Evolutionary conservation across 2,113 vertebrate species (phyloP).

Genomic region (Dipodomys ordii): DNA sequence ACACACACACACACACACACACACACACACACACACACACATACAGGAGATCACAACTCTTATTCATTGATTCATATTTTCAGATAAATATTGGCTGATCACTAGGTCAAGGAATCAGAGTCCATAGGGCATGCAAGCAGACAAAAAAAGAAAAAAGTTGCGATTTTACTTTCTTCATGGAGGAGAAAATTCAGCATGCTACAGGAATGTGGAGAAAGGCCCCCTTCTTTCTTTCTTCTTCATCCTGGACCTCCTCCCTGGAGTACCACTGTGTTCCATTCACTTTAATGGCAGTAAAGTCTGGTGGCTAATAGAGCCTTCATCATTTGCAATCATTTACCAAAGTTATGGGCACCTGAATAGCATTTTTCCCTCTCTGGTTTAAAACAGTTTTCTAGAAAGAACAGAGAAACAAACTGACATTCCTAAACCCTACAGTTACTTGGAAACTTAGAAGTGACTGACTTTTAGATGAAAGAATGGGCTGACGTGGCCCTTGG

Average conservation of each 20-base stretch:
- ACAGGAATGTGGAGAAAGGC: rapidly evolving
- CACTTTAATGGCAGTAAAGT: neutral
- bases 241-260: neutral
- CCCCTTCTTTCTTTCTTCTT: neutral
- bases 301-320: neutral
- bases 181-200: neutral
- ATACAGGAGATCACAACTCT: conserved; percentile 22
- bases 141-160: neutral
- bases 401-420: conserved; percentile 58
- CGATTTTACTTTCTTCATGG: neutral
- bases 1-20: neutral
- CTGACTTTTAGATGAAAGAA: conserved; percentile 27
- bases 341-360: conserved; percentile 16
- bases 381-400: conserved; percentile 56
- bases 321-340: neutral
- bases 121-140: neutral
- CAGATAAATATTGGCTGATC: neutral
- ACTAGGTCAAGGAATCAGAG: neutral
- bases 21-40: neutral
- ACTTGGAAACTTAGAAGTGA: conserved; percentile 53
- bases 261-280: neutral
- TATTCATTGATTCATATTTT: neutral
- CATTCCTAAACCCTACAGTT: conserved; percentile 61
- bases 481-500: neutral
- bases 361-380: conserved; percentile 23